These are phyloP conservation scores for Cryptoprocta ferox DNA, from an alignment of 2,797 vertebrate species.

Conservation along the genomic window DNA sequence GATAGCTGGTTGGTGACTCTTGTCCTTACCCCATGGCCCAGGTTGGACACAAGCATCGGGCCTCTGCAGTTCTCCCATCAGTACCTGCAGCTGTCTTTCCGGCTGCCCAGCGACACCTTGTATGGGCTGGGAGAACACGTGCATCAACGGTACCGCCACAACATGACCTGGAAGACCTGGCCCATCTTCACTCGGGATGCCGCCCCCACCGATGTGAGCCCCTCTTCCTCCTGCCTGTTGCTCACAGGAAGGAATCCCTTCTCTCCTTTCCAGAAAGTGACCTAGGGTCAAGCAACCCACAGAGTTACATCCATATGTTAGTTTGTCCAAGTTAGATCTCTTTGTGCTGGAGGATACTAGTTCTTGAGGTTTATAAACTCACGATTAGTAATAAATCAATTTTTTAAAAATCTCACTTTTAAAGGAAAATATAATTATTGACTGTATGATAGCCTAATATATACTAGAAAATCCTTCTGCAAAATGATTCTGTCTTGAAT, in stretches of 20 bases:
- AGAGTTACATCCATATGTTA: background rate
- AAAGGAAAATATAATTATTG: background rate
- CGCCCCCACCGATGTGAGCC: slow-evolving; percentile 90
- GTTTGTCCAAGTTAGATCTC: background rate
- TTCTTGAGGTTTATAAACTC: background rate
- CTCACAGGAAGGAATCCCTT: background rate
- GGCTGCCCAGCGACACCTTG: slow-evolving; percentile 92
- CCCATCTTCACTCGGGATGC: slow-evolving; percentile 93
- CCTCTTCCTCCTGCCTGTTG: rapidly evolving
- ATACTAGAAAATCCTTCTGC: background rate
- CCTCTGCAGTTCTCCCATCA: slow-evolving; percentile 94
- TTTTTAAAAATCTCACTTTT: background rate
- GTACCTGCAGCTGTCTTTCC: slow-evolving; percentile 94
- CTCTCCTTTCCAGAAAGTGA: background rate
- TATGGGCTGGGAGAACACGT: slow-evolving; percentile 97
- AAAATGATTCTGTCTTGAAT: background rate
- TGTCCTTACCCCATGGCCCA: slow-evolving; percentile 66
- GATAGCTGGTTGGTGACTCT: background rate
- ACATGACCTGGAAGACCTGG: slow-evolving; percentile 95
- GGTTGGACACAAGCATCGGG: slow-evolving; percentile 94
- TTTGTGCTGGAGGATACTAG: background rate
- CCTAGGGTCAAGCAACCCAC: too few relatives aligned
- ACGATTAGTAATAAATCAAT: background rate
- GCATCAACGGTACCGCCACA: slow-evolving; percentile 91
- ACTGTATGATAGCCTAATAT: background rate